Evolutionary conservation across 1,140 invertebrate species (phyloP).

Genomic region (Eulimnadia texana): DNA sequence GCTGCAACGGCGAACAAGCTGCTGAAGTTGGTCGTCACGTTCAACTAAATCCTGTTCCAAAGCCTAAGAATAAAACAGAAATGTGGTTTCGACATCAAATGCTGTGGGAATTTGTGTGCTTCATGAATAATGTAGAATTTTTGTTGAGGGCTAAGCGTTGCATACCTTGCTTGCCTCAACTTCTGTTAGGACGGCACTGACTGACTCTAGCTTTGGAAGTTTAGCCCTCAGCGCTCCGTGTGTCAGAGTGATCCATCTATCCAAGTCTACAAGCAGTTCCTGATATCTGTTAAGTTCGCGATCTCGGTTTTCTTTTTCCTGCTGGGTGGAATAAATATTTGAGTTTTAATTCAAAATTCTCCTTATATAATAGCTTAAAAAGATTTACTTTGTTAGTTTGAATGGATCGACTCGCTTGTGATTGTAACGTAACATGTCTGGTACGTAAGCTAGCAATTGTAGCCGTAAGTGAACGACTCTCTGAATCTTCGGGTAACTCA

Average conservation of each 20-base stretch:
- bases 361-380: not conserved
- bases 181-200: slow-evolving; percentile 19
- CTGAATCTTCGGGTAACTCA: slow-evolving; percentile 33
- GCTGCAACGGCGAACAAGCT: slow-evolving; percentile 39
- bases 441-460: slow-evolving; percentile 34
- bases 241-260: slow-evolving; percentile 39
- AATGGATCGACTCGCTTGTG: slow-evolving; percentile 43
- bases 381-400: slow-evolving; percentile 37
- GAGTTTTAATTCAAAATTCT: not conserved
- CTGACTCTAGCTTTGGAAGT: slow-evolving; percentile 16
- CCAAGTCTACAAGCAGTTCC: slow-evolving; percentile 42
- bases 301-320: slow-evolving; percentile 36
- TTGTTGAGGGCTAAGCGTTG: too few species aligned
- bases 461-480: slow-evolving; percentile 34
- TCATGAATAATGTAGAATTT: too few species aligned
- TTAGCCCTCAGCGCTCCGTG: slow-evolving; percentile 19
- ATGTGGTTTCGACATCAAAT: not conserved
- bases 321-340: slow-evolving; percentile 22
- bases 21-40: slow-evolving; percentile 39
- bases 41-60: slow-evolving; percentile 36
- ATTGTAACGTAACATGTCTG: slow-evolving; percentile 39
- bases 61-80: not conserved
- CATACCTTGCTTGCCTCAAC: slow-evolving; percentile 22
- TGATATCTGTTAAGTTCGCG: slow-evolving; percentile 42
- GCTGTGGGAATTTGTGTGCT: too few species aligned